These are phyloP conservation scores for Drosophila formosana DNA, from an alignment of 2,888 invertebrate genomes.

Conservation along the genomic window DNA sequence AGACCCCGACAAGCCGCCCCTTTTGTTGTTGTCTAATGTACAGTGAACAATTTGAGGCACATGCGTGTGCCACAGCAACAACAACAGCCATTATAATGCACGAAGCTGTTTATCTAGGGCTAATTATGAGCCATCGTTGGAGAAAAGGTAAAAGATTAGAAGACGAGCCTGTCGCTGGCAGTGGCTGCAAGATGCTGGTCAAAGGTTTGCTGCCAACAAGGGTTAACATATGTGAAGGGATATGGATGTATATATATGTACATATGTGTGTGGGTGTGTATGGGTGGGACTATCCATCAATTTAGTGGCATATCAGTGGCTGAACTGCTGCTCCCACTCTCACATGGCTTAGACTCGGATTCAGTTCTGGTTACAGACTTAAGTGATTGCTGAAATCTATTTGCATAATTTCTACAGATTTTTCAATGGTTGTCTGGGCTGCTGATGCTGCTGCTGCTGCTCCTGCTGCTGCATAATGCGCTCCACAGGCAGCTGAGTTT, in stretches of 20 bases:
- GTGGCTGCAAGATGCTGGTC: slow-evolving; percentile 11
- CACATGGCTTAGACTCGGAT: slow-evolving; percentile 20
- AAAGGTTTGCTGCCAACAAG: slow-evolving; percentile 7
- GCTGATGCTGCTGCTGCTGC: slow-evolving; percentile 11
- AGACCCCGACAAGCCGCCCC: not conserved
- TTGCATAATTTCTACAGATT: slow-evolving; percentile 80
- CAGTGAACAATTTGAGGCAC: slow-evolving; percentile 60
- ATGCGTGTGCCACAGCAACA: slow-evolving; percentile 51
- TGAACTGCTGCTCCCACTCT: slow-evolving; percentile 1
- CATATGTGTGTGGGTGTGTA: not conserved
- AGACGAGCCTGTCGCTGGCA: not conserved
- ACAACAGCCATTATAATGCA: slow-evolving; percentile 8
- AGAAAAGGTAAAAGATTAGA: slow-evolving; percentile 20
- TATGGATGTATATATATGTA: not conserved
- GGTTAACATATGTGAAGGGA: not conserved
- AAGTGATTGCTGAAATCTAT: slow-evolving; percentile 81
- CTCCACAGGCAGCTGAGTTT: slow-evolving; percentile 33
- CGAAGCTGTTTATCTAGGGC: slow-evolving; percentile 38
- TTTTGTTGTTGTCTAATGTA: slow-evolving; percentile 65
- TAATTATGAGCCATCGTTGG: slow-evolving; percentile 50
- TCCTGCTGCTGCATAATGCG: slow-evolving; percentile 44
- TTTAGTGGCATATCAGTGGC: slow-evolving; percentile 39
- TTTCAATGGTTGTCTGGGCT: slow-evolving; percentile 69
- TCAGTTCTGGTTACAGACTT: slow-evolving; percentile 45
- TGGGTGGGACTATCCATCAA: slow-evolving; percentile 18